These are phyloP conservation scores for Hypomesus transpacificus DNA, from an alignment of 2,113 vertebrate species.

Conservation along the genomic window DNA sequence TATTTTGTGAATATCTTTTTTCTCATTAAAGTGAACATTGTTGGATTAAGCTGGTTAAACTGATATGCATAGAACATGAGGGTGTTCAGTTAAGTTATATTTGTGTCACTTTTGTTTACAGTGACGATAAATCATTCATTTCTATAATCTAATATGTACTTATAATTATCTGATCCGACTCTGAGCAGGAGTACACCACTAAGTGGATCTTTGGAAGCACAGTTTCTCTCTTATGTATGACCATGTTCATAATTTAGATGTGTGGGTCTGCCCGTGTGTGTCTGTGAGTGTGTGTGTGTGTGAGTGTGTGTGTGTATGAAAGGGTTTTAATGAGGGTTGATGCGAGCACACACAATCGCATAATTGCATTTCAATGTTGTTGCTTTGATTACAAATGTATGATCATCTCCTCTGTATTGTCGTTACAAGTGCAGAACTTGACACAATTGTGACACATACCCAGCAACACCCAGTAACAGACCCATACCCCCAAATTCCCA, in stretches of 20 bases:
- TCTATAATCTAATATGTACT: constrained; percentile 61
- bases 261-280: constrained; percentile 4
- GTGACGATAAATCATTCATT: constrained; percentile 43
- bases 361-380: neutral
- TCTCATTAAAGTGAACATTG: constrained; percentile 74
- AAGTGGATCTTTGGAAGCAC: constrained; percentile 41
- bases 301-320: neutral
- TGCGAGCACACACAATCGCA: neutral
- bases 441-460: neutral
- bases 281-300: neutral
- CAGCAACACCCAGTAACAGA: constrained; percentile 7
- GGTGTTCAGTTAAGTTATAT: constrained; percentile 44
- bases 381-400: no score
- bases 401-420: no score
- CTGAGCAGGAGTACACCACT: constrained; percentile 23
- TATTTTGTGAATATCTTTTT: constrained; percentile 64
- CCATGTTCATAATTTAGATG: constrained; percentile 10
- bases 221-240: constrained; percentile 24
- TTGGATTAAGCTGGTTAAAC: constrained; percentile 61
- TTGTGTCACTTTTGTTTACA: constrained; percentile 45
- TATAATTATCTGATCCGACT: constrained; percentile 56
- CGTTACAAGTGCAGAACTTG: no score
- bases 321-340: constrained; percentile 1
- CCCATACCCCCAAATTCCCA: no score
- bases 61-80: constrained; percentile 68